Conservation (phyloP, 2,113 vertebrate species). For the Catharus fuscescens region DNA sequence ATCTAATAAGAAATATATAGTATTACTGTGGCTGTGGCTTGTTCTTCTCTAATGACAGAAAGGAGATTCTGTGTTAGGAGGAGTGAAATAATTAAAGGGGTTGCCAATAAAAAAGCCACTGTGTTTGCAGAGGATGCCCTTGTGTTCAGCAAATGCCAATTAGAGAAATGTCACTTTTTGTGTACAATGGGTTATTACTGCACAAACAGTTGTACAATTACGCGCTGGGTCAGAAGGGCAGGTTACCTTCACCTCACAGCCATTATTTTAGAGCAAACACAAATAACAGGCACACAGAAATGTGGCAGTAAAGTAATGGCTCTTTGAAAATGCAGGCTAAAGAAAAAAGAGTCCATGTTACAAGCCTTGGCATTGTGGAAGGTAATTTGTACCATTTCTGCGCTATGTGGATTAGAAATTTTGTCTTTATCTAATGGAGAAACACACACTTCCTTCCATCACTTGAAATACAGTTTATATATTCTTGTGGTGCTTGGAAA, state of each 20-base stretch:
- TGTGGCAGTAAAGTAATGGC: not conserved
- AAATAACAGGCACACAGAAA: not conserved
- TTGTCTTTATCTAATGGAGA: not conserved
- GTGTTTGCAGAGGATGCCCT: slow-evolving; percentile 17
- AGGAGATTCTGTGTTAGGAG: not conserved
- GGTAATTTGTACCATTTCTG: not conserved
- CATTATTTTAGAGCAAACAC: slow-evolving; percentile 44
- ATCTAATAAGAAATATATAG: not conserved
- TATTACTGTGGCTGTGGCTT: not conserved
- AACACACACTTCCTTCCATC: not conserved
- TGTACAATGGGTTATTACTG: slow-evolving; percentile 12
- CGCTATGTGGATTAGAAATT: not conserved
- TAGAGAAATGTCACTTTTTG: slow-evolving; percentile 58
- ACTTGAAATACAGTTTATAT: not conserved
- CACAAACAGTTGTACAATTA: slow-evolving; percentile 7
- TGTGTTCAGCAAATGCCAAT: slow-evolving; percentile 5
- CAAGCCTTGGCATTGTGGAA: not conserved
- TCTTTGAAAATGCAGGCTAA: not conserved
- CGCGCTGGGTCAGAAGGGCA: not conserved
- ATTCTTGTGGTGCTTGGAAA: not conserved
- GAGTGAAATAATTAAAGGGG: slow-evolving; percentile 8
- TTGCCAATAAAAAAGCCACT: slow-evolving; percentile 33
- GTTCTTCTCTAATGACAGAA: not conserved
- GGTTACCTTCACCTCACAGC: not conserved
- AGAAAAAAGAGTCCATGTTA: not conserved